Evolutionary conservation across 2,888 invertebrate genomes (phyloP), one percentile per base, ranked within the genome.

Genomic region (Ophioninae sp.): DNA sequence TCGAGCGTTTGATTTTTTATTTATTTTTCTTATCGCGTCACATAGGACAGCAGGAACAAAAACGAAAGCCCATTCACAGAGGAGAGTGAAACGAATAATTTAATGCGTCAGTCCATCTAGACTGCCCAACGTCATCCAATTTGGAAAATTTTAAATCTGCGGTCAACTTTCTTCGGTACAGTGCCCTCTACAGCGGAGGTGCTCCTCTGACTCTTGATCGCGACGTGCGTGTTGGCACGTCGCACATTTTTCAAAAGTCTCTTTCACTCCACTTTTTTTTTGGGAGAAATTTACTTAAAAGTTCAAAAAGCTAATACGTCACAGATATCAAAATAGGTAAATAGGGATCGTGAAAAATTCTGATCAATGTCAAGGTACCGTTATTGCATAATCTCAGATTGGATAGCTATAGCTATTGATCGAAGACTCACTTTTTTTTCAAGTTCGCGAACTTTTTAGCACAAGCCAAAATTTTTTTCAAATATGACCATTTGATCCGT

Each of bases 191-290:
- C 20, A 13, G 41, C 41, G 10, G n/a, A 51, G 61, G 61, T 59
- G 39, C 41, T 37, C 22, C 72, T 39, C 39, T 51, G 39, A 39
- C 59, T 59, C 74, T 77, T 58, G 59, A 73, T 41, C 73, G 68
- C 3, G 41, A 73, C 74, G 74, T 78, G 83, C 83, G 74, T 75
- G 81, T 71, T 74, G 78, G 74, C 81, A 81, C 81, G 81, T 78
- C 44, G 74, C n/a, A 30, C 63, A 65, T 39, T 20, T 61, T 72
- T 20, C 51, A 13, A 17, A 17, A 6, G 17, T 17, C 51, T 51
- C 51, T 51, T 13, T 51, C 51, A 51, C 51, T 51, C 51, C 17
- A 13, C 0, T 64, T 63, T 64, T 63, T 64, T 56, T 69, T 61
- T 61, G 30, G 64, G 80, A 80, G 77, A 73, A 68, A 77, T 39